Conservation (phyloP, 2,797 vertebrate genomes). For the Muscicapa striata region DNA sequence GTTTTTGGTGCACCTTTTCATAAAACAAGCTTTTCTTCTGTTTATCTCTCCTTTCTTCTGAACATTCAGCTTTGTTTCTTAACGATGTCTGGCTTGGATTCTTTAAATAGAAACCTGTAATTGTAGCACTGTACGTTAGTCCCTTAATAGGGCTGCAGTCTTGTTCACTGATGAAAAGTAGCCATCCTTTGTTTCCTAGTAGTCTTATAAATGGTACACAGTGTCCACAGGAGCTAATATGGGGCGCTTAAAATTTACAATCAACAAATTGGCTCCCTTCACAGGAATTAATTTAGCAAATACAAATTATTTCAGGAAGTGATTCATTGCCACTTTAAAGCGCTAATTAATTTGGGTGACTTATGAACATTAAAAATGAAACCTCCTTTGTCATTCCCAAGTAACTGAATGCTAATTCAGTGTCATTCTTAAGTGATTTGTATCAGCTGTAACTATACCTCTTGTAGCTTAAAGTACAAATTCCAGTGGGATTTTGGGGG, state of each 20-base stretch:
- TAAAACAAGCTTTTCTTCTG: background rate
- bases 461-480: background rate
- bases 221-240: background rate
- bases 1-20: background rate
- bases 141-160: constrained; percentile 21
- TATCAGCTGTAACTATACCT: background rate
- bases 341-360: constrained; percentile 53
- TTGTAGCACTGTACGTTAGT: background rate
- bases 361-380: constrained; percentile 53
- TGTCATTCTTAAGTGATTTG: constrained; percentile 35
- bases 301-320: constrained; percentile 62
- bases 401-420: constrained; percentile 22
- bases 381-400: constrained; percentile 55
- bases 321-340: constrained; percentile 61
- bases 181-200: constrained; percentile 42
- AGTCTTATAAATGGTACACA: constrained; percentile 41
- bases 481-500: background rate
- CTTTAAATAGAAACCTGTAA: constrained; percentile 28
- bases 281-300: constrained; percentile 61
- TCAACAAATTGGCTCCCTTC: constrained; percentile 60
- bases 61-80: background rate
- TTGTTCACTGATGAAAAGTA: constrained; percentile 47
- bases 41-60: constrained; percentile 7
- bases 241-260: constrained; percentile 28
- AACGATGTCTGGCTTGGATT: constrained; percentile 14